A percentile compares a stretch with the other conserved stretches of the same genome.
phyloP scores from a whole-genome alignment of 2,888 invertebrate species.

The Argynnis bischoffii region DNA sequence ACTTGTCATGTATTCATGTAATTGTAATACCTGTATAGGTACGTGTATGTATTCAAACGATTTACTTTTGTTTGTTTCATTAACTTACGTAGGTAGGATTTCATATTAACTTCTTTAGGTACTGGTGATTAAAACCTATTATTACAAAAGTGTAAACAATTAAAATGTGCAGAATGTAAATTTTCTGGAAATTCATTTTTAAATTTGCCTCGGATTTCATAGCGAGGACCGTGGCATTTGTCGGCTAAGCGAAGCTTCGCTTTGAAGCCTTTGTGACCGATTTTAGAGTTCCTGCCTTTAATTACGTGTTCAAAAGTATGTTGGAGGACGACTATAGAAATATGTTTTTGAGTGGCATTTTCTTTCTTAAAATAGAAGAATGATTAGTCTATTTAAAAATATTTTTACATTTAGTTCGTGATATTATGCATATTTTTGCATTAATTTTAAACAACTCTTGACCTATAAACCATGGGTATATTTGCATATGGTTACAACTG shows the following conservation, averaged over 20 bases:
- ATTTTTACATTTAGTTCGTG: no score
- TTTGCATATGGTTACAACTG: neutral
- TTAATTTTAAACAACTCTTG: neutral
- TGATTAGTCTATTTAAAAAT: neutral
- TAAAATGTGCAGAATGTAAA: neutral
- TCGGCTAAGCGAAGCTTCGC: slow-evolving; percentile 23
- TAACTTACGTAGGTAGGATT: no score
- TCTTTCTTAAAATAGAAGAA: neutral
- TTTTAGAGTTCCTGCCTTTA: slow-evolving; percentile 62
- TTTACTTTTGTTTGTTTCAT: no score
- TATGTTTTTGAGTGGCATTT: slow-evolving; percentile 14
- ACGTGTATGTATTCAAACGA: no score
- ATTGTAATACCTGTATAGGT: no score
- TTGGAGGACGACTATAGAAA: slow-evolving; percentile 12
- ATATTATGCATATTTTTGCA: no score
- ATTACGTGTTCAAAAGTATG: slow-evolving; percentile 52
- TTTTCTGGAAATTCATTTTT: neutral
- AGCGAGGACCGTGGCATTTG: slow-evolving; percentile 8
- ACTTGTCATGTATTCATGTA: no score
- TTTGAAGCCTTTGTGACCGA: slow-evolving; percentile 32
- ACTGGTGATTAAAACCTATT: no score
- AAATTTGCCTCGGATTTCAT: slow-evolving; percentile 1
- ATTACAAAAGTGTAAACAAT: neutral
- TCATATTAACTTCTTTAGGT: no score
- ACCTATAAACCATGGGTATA: neutral